A percentile compares a stretch with the other conserved stretches of the same genome.
These are phyloP conservation scores for Dioctria rufipes DNA, from an alignment of 2,888 invertebrate species.

Conservation along the genomic window DNA sequence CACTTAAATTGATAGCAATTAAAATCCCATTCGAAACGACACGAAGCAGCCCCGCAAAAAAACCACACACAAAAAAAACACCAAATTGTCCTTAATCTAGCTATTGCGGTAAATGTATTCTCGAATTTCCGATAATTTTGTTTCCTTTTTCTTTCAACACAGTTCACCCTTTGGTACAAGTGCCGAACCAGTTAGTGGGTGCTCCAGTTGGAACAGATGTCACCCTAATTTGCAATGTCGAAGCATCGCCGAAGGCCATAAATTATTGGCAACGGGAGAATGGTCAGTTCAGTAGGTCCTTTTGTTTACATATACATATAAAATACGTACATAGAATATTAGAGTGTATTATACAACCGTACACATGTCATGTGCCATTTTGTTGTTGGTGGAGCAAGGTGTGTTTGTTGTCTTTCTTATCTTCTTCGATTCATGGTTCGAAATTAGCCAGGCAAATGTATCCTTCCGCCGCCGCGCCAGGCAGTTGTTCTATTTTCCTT, in stretches of 20 bases:
- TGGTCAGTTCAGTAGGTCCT: conserved; percentile 81
- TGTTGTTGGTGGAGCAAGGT: neutral
- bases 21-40: conserved; percentile 31
- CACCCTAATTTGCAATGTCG: conserved; percentile 88
- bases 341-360: neutral
- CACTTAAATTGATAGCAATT: conserved; percentile 43
- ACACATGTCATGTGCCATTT: neutral
- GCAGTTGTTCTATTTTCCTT: conserved; percentile 41
- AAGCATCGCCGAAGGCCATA: conserved; percentile 94
- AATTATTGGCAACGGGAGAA: conserved; percentile 95
- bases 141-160: conserved; percentile 64
- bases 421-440: conserved; percentile 32
- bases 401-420: conserved; percentile 50
- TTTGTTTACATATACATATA: neutral
- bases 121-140: conserved; percentile 32
- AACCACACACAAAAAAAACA: neutral
- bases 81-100: conserved; percentile 36
- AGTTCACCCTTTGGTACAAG: conserved; percentile 95
- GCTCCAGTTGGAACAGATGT: conserved; percentile 90
- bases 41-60: neutral
- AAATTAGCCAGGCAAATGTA: neutral
- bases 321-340: neutral
- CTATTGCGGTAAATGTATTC: neutral
- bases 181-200: conserved; percentile 93
- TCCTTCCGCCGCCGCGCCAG: conserved; percentile 14